phyloP scores from a whole-genome alignment of 2,888 invertebrate genomes.

The Seladonia tumulorum region DNA sequence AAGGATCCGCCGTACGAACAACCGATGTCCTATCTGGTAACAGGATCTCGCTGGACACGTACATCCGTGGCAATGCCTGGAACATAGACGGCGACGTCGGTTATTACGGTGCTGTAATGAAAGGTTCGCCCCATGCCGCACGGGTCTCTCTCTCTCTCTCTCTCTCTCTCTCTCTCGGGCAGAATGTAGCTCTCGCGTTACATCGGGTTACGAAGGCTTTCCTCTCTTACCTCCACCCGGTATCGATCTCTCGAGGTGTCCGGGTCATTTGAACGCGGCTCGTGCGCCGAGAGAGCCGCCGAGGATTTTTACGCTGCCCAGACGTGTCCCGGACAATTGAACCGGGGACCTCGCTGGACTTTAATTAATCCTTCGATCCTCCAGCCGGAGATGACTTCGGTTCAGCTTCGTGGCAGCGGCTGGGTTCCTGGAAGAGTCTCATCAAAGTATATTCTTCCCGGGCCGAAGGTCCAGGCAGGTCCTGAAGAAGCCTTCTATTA shows the following conservation, averaged over 20 bases:
- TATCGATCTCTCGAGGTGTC: conserved; percentile 16
- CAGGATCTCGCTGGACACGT: conserved; percentile 59
- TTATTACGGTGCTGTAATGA: conserved; percentile 64
- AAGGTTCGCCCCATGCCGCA: conserved; percentile 47
- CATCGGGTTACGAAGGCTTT: conserved; percentile 14
- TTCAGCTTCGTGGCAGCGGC: not conserved
- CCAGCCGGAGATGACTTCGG: not conserved
- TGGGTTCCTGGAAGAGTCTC: not conserved
- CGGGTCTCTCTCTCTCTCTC: not conserved
- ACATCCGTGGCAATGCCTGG: conserved; percentile 25
- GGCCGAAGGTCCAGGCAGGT: not conserved
- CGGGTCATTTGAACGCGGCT: conserved; percentile 8
- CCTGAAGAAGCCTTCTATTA: not conserved
- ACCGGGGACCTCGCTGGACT: not conserved
- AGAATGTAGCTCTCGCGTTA: conserved; percentile 26
- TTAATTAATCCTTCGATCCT: not conserved
- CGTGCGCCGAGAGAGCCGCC: not conserved
- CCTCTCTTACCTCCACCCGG: not conserved
- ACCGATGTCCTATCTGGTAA: conserved; percentile 57
- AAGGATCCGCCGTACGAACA: conserved; percentile 41
- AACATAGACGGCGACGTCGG: conserved; percentile 40
- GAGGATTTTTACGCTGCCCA: conserved; percentile 3
- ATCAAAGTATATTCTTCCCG: not conserved
- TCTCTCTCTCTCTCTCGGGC: conserved; percentile 25
- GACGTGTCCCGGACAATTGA: conserved; percentile 7